Conservation (phyloP, 2,113 vertebrate species). For the Conger conger region DNA sequence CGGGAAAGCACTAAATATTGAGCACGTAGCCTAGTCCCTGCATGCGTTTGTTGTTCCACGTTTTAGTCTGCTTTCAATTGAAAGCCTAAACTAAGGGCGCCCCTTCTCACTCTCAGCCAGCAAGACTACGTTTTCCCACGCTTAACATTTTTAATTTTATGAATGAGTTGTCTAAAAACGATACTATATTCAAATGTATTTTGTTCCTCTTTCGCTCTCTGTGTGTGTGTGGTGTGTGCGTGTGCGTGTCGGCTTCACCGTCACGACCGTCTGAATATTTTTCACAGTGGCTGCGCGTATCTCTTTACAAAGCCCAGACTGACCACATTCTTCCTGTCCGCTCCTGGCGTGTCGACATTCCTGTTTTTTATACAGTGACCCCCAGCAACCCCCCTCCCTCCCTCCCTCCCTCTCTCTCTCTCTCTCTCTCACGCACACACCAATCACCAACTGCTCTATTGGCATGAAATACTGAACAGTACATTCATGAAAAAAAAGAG, state of each 20-base stretch:
- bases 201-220: neutral
- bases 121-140: neutral
- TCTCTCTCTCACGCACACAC: too few species aligned
- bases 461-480: too few species aligned
- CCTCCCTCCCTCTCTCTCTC: neutral
- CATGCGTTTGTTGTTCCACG: neutral
- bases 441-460: too few species aligned
- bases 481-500: too few species aligned
- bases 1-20: slow-evolving; percentile 19
- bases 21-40: neutral
- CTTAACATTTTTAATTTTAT: neutral
- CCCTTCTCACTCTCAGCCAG: neutral
- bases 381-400: slow-evolving; percentile 39
- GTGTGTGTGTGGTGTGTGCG: neutral
- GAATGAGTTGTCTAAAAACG: neutral
- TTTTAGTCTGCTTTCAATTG: neutral
- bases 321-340: slow-evolving; percentile 39
- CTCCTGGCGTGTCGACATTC: slow-evolving; percentile 43
- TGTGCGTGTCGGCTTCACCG: neutral
- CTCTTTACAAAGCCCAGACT: slow-evolving; percentile 36
- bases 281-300: slow-evolving; percentile 28
- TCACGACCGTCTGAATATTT: neutral
- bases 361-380: slow-evolving; percentile 47
- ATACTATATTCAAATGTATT: neutral
- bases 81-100: neutral